Base-by-base conservation (phyloP, 1,140 invertebrate species). In the Chelonus insularis region DNA sequence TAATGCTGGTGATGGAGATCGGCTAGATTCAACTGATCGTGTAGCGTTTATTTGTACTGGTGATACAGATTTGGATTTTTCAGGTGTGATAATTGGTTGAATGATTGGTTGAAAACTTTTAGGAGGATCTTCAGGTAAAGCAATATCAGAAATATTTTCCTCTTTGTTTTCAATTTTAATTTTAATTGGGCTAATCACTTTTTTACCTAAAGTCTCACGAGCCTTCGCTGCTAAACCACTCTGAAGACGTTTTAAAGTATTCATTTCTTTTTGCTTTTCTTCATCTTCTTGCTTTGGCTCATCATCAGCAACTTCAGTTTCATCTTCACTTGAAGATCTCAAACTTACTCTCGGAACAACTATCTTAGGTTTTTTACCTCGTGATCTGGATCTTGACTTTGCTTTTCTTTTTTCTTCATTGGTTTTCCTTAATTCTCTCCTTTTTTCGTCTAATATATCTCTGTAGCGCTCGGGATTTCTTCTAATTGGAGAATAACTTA, bases 401-500 rank as follows among this genome's bases (percentile, higher is more conserved):
- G 23, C n/a, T 54, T 62, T 57, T 9, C 45, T 34, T 9, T 68
- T 65, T 9, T 62, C 2, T 57, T 67, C 18, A 59, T 56, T n/a
- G 60, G 50, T 66, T 5, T n/a, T 41, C n/a, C 34, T 34, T 9
- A 12, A 12, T 5, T 55, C 45, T 63, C 11, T 56, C 64, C n/a
- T 65, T 65, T 74, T 73, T 0, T 79, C 74, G 9, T 74, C 79
- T 20, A 84, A 72, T 25, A 86, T 84, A 36, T 88, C 87, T 1
- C 78, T 80, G 61, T 88, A 89, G 1, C 86, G 81, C 59, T 88
- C 87, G 0, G 87, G 86, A 74, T 86, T 84, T 7, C 84, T 78
- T 5, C 85, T 75, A 0, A 87, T 84, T 0, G 87, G 87, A 0
- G 87, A 89, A 67, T 89, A 89, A 57, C 86, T 88, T 55, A 88